Base-by-base conservation (phyloP, 37 sponge, comb jelly and placozoan genomes). In the Theonella swinhoei region DNA sequence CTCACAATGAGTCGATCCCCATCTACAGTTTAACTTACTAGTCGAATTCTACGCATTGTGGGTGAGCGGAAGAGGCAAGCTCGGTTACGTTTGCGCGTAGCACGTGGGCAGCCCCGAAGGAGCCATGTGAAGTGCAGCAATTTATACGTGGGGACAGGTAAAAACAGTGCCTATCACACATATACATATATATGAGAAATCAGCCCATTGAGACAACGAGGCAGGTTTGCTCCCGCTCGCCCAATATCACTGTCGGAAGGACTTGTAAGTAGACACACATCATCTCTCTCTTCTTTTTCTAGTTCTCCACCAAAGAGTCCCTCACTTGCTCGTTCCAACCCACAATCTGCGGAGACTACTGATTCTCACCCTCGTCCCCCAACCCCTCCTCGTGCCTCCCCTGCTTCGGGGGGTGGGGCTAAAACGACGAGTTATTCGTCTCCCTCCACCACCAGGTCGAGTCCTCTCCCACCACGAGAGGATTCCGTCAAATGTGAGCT, bases 241-340 rank as follows among this genome's bases (percentile, higher is more conserved):
- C 11, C 8, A 25, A 9, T 25, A 28, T 59, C 61, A 59, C 61
- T 22, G 28, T 5, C n/a, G n/a, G n/a, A n/a, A n/a, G n/a, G n/a
- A n/a, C n/a, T n/a, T n/a, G n/a, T n/a, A n/a, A n/a, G n/a, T n/a
- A n/a, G n/a, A n/a, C n/a, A n/a, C n/a, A n/a, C n/a, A n/a, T n/a
- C n/a, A n/a, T 62, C 78, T 62, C 64, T 77, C 64, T 62, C 78
- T 62, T 64, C 39, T 69, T 61, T 64, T 72, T 41, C 31, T 40
- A 69, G 32, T 40, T 41, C 42, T 34, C 60, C 41, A 37, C 78
- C 40, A 39, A 47, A 47, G 54, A 47, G 54, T 47, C 54, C 54
- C 11, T 47, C 54, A 14, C 7, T 47, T 7, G 54, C 54, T 47
- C 54, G 54, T 47, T 7, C 54, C 54, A 47, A 47, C 14, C 54